Evolutionary conservation across 2,888 invertebrate genomes (phyloP).

Genomic region (Acheta domesticus): DNA sequence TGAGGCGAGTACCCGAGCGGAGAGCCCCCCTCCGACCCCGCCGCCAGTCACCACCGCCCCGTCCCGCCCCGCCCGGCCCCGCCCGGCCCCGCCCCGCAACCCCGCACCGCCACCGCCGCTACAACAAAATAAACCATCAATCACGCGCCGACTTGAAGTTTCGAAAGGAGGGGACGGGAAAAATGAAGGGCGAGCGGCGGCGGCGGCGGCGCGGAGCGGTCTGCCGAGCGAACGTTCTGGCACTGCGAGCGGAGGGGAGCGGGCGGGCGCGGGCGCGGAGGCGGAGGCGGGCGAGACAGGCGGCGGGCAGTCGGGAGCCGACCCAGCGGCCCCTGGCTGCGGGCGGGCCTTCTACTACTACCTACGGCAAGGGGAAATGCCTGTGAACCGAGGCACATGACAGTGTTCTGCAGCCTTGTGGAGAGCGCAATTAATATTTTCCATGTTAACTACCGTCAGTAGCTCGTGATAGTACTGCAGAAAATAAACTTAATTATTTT

Average conservation of each 20-base stretch:
- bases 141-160: conserved; percentile 43
- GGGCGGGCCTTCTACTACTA: too few species aligned
- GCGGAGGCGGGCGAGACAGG: not conserved
- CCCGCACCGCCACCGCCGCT: conserved; percentile 41
- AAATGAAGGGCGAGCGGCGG: conserved; percentile 28
- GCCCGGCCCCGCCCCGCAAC: conserved; percentile 27
- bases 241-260: not conserved
- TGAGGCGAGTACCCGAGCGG: conserved; percentile 21
- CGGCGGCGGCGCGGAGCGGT: not conserved
- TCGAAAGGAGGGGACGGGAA: conserved; percentile 35
- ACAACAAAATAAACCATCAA: conserved; percentile 52
- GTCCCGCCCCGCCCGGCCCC: conserved; percentile 24
- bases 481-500: too few species aligned
- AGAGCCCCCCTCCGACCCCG: conserved; percentile 12
- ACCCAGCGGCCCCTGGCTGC: too few species aligned
- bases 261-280: not conserved
- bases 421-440: too few species aligned
- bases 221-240: not conserved
- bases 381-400: too few species aligned
- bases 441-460: too few species aligned
- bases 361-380: too few species aligned
- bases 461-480: too few species aligned
- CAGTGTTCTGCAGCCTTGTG: too few species aligned
- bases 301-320: not conserved
- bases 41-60: conserved; percentile 25